Conservation (phyloP, 2,113 vertebrate genomes). For the Syrrhaptes paradoxus region DNA sequence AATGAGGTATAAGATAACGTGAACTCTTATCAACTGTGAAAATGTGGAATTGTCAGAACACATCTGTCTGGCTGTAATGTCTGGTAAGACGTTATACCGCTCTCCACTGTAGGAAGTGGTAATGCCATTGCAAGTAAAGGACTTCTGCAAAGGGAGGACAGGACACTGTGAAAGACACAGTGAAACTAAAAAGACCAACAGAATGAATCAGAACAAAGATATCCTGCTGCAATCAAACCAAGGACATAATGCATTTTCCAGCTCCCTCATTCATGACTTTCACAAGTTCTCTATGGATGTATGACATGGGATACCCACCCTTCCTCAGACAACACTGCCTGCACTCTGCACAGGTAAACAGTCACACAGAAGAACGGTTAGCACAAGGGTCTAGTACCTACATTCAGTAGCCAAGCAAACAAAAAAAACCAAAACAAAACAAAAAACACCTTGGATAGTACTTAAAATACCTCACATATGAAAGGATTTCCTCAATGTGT, state of each 20-base stretch:
- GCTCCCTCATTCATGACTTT: not conserved
- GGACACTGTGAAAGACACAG: not conserved
- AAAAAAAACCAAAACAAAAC: not conserved
- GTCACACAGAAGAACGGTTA: fast-evolving
- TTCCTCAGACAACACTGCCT: not conserved
- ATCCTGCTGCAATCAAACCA: not conserved
- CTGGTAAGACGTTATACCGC: not conserved
- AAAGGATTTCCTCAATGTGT: not conserved
- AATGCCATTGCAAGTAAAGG: not conserved
- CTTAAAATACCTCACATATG: fast-evolving
- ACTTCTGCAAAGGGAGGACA: not conserved
- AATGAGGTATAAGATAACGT: not conserved
- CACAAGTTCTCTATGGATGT: not conserved
- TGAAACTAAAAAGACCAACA: not conserved
- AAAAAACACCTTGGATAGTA: not conserved
- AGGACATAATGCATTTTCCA: not conserved
- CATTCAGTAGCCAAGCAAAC: not conserved
- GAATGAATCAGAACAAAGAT: not conserved
- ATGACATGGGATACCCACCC: too few species aligned
- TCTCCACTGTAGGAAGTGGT: not conserved
- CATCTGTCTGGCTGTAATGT: not conserved
- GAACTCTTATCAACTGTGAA: not conserved
- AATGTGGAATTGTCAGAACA: not conserved
- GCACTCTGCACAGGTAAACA: not conserved
- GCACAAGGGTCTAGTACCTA: too few species aligned